Percentiles rank a stretch among this genome's conserved stretches.
phyloP scores from a whole-genome alignment of 2,797 vertebrate genomes.

The Toxotes lorentzi region DNA sequence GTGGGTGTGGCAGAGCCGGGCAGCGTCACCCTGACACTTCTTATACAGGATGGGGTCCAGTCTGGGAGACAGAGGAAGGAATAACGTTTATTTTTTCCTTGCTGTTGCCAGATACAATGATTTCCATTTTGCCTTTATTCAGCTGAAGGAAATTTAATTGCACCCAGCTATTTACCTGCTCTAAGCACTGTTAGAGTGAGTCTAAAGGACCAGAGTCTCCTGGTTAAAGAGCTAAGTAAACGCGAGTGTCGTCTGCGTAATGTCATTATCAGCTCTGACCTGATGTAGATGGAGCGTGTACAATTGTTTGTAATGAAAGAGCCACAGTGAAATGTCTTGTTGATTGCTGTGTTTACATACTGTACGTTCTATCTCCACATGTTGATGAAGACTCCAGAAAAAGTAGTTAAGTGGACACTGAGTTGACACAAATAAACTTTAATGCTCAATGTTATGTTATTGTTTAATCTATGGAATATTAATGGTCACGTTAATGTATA shows the following conservation, averaged over 20 bases:
- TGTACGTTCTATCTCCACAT: too few relatives aligned
- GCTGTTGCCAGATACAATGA: background rate
- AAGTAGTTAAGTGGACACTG: too few relatives aligned
- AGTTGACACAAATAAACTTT: too few relatives aligned
- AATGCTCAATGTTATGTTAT: too few relatives aligned
- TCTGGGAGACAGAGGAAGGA: slow-evolving; percentile 70
- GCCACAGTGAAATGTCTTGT: too few relatives aligned
- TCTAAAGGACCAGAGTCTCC: background rate
- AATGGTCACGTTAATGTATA: too few relatives aligned
- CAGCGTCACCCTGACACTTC: slow-evolving; percentile 96
- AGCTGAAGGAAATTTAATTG: background rate
- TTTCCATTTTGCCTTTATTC: background rate
- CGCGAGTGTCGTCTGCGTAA: background rate
- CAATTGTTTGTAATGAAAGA: too few relatives aligned
- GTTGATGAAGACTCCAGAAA: too few relatives aligned
- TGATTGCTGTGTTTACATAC: too few relatives aligned
- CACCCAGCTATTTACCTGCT: background rate
- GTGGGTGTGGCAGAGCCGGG: slow-evolving; percentile 94
- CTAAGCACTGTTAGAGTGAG: background rate
- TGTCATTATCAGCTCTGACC: too few relatives aligned
- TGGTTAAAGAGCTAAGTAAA: background rate
- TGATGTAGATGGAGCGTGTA: too few relatives aligned
- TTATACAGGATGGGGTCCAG: slow-evolving; percentile 94
- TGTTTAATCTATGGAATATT: too few relatives aligned
- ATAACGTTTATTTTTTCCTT: background rate